Conservation (phyloP, 2,113 vertebrate genomes). For the Myrmecobius fasciatus region DNA sequence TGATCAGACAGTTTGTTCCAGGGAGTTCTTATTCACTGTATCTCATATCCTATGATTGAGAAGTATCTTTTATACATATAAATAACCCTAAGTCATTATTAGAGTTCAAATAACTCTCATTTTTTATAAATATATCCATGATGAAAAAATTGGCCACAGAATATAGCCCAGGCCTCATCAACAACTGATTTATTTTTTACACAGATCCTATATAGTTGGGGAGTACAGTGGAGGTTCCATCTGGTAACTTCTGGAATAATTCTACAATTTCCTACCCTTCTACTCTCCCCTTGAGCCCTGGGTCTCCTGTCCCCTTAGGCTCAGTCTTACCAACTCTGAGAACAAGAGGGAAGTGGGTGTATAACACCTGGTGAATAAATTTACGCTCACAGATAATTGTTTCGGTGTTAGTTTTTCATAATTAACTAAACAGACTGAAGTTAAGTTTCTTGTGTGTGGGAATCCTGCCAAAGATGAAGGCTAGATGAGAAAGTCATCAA, state of each 20-base stretch:
- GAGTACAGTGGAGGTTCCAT: constrained; percentile 21
- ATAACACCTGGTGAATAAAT: constrained; percentile 77
- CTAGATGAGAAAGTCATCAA: constrained; percentile 37
- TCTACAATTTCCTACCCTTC: constrained; percentile 48
- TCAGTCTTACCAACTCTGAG: constrained; percentile 61
- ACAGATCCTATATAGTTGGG: constrained; percentile 14
- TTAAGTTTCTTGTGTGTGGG: constrained; percentile 69
- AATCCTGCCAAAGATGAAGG: constrained; percentile 63
- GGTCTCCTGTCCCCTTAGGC: constrained; percentile 40
- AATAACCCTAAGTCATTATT: neutral
- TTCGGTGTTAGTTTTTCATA: constrained; percentile 76
- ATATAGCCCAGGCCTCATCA: neutral
- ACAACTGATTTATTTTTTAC: constrained; percentile 9
- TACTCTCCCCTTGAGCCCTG: neutral
- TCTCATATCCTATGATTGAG: neutral
- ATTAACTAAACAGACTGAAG: constrained; percentile 77
- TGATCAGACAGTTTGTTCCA: neutral
- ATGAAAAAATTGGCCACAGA: neutral
- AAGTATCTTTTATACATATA: neutral
- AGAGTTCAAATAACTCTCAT: neutral
- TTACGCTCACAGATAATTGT: constrained; percentile 72
- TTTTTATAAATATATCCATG: neutral
- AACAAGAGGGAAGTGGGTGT: constrained; percentile 64
- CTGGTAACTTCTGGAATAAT: constrained; percentile 54
- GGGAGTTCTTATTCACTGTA: neutral